Evolutionary conservation across 2,888 invertebrate genomes (phyloP).

Genomic region (Protophormia terraenovae): DNA sequence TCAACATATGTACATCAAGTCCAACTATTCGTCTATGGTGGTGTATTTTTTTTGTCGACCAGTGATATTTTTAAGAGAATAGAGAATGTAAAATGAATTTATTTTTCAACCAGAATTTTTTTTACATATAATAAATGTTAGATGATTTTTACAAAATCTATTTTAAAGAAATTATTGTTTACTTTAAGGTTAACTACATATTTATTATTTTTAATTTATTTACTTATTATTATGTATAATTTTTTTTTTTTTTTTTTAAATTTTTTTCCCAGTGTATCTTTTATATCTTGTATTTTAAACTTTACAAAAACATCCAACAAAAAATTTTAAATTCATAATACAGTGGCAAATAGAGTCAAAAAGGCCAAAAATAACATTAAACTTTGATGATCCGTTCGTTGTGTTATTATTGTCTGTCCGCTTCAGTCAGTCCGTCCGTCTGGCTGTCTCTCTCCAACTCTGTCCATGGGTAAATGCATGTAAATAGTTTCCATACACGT

Average conservation of each 20-base stretch:
- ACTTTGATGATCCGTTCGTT: conserved; percentile 54
- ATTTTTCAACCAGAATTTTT: too few relatives aligned
- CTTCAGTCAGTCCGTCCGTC: background rate
- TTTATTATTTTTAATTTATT: background rate
- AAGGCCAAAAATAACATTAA: conserved; percentile 67
- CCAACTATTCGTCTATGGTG: too few relatives aligned
- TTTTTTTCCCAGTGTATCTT: conserved; percentile 22
- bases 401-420: conserved; percentile 18
- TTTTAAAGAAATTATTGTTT: too few relatives aligned
- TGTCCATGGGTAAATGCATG: background rate
- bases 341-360: conserved; percentile 64
- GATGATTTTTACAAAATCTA: too few relatives aligned
- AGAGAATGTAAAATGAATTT: too few relatives aligned
- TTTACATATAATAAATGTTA: too few relatives aligned
- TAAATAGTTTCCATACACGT: conserved; percentile 27
- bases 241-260: background rate
- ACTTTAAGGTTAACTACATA: too few relatives aligned
- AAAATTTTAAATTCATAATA: conserved; percentile 41
- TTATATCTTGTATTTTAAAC: conserved; percentile 33
- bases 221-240: background rate
- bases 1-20: too few relatives aligned
- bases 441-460: background rate
- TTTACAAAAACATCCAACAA: background rate
- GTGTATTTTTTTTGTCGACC: too few relatives aligned
- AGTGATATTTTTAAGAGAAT: too few relatives aligned